Percentiles rank a stretch among this genome's conserved stretches.
phyloP scores from a whole-genome alignment of 2,888 invertebrate species.

The Lasioglossum pauxillum region DNA sequence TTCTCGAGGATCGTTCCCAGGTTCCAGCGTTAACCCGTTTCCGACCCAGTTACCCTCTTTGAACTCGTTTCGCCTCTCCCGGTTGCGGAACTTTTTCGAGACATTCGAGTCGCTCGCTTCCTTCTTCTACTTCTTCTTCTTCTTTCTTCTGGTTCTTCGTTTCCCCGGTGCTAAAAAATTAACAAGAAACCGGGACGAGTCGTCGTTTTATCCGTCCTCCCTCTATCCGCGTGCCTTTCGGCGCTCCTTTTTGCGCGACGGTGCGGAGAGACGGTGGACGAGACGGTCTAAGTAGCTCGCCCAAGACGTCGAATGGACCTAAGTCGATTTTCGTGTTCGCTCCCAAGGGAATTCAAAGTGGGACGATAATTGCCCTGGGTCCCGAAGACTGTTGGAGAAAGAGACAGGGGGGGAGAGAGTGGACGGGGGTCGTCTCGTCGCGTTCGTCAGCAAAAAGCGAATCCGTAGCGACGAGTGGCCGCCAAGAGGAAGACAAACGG shows the following conservation, averaged over 20 bases:
- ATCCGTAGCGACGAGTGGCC: slow-evolving; percentile 19
- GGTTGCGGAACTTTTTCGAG: slow-evolving; percentile 2
- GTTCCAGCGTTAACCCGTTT: slow-evolving; percentile 28
- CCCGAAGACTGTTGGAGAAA: background rate
- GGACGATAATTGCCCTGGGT: slow-evolving; percentile 24
- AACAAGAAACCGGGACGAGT: slow-evolving; percentile 3
- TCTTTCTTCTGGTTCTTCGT: background rate
- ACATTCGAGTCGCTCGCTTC: background rate
- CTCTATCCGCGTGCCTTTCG: slow-evolving; percentile 7
- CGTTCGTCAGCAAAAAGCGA: slow-evolving; percentile 14
- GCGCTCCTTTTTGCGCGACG: background rate
- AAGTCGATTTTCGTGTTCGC: slow-evolving; percentile 21
- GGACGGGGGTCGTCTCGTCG: background rate
- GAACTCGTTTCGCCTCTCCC: slow-evolving; percentile 24
- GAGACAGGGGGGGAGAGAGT: background rate
- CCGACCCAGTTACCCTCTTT: slow-evolving; percentile 47
- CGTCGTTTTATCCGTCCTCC: background rate
- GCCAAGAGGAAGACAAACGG: slow-evolving; percentile 18
- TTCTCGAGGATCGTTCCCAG: background rate
- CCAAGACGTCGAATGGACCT: background rate
- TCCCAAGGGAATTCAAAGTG: slow-evolving; percentile 9
- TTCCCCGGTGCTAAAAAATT: background rate
- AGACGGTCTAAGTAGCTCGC: slow-evolving; percentile 1
- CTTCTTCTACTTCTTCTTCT: background rate
- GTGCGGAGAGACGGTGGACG: background rate